Conservation (phyloP, 1,140 invertebrate species). For the Lycorma delicatula region DNA sequence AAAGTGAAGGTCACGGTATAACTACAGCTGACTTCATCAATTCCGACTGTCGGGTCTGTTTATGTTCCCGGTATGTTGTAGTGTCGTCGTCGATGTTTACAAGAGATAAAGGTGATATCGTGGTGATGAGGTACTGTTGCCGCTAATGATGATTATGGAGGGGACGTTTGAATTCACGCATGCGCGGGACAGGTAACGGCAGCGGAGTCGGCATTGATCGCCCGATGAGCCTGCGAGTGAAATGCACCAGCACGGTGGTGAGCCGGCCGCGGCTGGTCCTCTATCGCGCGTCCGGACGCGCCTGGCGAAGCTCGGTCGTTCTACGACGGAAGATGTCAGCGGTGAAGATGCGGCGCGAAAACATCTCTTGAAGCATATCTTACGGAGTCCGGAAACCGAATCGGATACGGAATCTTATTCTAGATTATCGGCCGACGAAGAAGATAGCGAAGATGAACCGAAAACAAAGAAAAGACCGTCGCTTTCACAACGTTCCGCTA, state of each 20-base stretch:
- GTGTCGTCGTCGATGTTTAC: too few relatives aligned
- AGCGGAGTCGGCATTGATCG: not conserved
- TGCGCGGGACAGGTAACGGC: not conserved
- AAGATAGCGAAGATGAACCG: conserved; percentile 16
- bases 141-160: not conserved
- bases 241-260: conserved; percentile 1
- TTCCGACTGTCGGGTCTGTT: too few relatives aligned
- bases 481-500: not conserved
- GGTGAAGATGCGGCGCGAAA: conserved; percentile 19
- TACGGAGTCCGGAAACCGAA: conserved; percentile 1
- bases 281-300: conserved; percentile 28
- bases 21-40: too few relatives aligned
- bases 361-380: conserved; percentile 9
- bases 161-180: not conserved
- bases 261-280: conserved; percentile 20
- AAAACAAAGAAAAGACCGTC: conserved; percentile 25
- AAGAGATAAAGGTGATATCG: too few relatives aligned
- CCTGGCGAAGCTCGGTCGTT: conserved; percentile 14
- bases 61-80: too few relatives aligned
- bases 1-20: too few relatives aligned
- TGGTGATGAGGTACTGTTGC: too few relatives aligned
- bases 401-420: conserved; percentile 9
- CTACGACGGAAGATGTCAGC: conserved; percentile 11
- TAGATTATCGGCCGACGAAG: conserved; percentile 1
- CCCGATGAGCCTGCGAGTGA: not conserved